These are phyloP conservation scores for Lacerta bilineata DNA, from an alignment of 2,797 vertebrate species.

Conservation along the genomic window DNA sequence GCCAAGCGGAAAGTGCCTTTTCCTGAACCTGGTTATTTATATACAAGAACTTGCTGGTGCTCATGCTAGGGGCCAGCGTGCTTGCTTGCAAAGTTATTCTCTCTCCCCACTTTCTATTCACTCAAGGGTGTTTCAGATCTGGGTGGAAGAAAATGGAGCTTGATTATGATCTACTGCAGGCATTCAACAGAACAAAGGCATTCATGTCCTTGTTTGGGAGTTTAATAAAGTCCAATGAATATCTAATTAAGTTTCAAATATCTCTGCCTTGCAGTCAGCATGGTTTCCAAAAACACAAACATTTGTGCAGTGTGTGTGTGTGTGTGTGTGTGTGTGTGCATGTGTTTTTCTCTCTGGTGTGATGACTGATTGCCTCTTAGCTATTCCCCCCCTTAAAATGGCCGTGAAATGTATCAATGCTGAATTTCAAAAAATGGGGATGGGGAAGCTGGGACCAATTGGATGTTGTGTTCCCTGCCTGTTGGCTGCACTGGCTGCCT, in stretches of 20 bases:
- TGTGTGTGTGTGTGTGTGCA: neutral
- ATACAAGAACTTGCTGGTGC: conserved; percentile 51
- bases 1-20: conserved; percentile 72
- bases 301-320: neutral
- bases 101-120: conserved; percentile 52
- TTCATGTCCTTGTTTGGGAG: conserved; percentile 21
- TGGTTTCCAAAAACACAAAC: conserved; percentile 6
- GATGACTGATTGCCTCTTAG: neutral
- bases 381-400: too few species aligned
- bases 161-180: conserved; percentile 49
- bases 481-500: too few species aligned
- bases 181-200: accelerated
- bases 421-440: neutral
- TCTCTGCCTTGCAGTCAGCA: neutral
- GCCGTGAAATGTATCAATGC: neutral
- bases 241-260: conserved; percentile 48
- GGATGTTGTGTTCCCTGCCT: too few species aligned
- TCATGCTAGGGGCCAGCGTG: conserved; percentile 49
- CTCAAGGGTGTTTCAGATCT: conserved; percentile 28
- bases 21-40: conserved; percentile 75
- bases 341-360: neutral
- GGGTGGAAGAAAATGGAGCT: conserved; percentile 8
- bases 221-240: conserved; percentile 29
- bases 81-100: conserved; percentile 49
- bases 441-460: too few species aligned